Evolutionary conservation across 2,888 invertebrate species (phyloP).

Genomic region (Acrocera orbiculus): DNA sequence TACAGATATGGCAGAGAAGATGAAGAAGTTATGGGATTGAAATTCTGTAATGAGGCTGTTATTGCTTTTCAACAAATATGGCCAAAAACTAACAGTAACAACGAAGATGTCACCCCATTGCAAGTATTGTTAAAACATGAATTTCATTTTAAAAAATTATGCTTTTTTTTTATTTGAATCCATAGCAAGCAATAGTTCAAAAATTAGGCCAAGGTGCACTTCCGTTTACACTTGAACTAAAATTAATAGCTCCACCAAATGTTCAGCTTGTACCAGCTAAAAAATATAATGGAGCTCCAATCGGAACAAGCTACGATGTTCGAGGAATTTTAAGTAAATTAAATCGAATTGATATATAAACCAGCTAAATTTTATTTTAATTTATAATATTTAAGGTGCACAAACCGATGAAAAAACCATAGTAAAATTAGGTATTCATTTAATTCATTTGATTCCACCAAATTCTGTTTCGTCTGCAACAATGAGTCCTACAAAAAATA

Average conservation of each 20-base stretch:
- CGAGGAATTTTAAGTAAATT: conserved; percentile 54
- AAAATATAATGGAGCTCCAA: conserved; percentile 71
- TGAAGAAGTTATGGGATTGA: conserved; percentile 89
- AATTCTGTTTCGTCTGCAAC: conserved; percentile 14
- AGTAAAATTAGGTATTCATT: conserved; percentile 64
- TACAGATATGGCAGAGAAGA: conserved; percentile 78
- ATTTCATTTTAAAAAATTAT: no score
- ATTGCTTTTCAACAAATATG: conserved; percentile 72
- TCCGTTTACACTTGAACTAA: conserved; percentile 60
- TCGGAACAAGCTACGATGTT: conserved; percentile 72
- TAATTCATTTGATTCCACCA: conserved; percentile 39
- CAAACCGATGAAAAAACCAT: conserved; percentile 59
- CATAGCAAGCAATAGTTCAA: conserved; percentile 56
- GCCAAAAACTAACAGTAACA: conserved; percentile 38
- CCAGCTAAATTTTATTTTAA: neutral
- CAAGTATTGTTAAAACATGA: conserved; percentile 53
- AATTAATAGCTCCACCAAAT: conserved; percentile 64
- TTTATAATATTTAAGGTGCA: conserved; percentile 37
- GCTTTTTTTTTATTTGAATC: conserved; percentile 11
- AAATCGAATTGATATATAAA: no score
- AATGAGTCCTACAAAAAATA: conserved; percentile 12
- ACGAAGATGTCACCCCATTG: conserved; percentile 42
- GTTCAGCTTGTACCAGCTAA: conserved; percentile 73
- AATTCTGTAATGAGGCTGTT: conserved; percentile 89
- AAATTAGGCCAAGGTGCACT: conserved; percentile 56